Percentiles rank a stretch among this genome's conserved stretches.
phyloP scores from a whole-genome alignment of 1,140 invertebrate species.

The Ruditapes philippinarum region DNA sequence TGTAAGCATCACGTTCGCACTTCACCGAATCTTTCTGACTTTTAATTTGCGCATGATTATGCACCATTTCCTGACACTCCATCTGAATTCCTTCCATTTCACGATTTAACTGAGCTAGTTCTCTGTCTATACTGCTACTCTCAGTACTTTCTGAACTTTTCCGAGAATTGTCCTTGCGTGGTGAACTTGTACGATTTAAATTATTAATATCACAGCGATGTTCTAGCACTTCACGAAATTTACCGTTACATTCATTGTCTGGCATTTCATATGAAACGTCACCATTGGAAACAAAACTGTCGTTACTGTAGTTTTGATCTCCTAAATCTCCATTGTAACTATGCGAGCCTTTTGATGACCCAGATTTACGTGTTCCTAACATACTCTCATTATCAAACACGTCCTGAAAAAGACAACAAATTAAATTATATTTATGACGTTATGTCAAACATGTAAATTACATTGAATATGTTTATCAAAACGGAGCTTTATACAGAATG shows the following conservation, averaged over 20 bases:
- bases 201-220: constrained; percentile 77
- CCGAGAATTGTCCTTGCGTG: constrained; percentile 67
- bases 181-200: constrained; percentile 68
- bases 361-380: constrained; percentile 63
- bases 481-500: too few relatives aligned
- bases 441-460: too few relatives aligned
- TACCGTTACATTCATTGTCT: constrained; percentile 80
- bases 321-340: constrained; percentile 62
- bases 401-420: too few relatives aligned
- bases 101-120: constrained; percentile 88
- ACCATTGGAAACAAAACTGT: constrained; percentile 83
- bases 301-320: constrained; percentile 81
- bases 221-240: constrained; percentile 82
- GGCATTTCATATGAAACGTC: constrained; percentile 76
- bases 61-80: constrained; percentile 87
- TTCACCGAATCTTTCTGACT: constrained; percentile 69
- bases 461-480: too few relatives aligned
- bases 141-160: constrained; percentile 83
- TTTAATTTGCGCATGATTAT: constrained; percentile 77
- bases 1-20: constrained; percentile 72
- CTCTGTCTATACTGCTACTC: constrained; percentile 87
- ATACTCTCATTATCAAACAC: constrained; percentile 65
- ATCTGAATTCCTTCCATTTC: constrained; percentile 89
- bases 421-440: too few relatives aligned
- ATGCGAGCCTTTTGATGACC: constrained; percentile 56